Evolutionary conservation across 2,113 vertebrate species (phyloP).

Genomic region (Zosterops pallidus): DNA sequence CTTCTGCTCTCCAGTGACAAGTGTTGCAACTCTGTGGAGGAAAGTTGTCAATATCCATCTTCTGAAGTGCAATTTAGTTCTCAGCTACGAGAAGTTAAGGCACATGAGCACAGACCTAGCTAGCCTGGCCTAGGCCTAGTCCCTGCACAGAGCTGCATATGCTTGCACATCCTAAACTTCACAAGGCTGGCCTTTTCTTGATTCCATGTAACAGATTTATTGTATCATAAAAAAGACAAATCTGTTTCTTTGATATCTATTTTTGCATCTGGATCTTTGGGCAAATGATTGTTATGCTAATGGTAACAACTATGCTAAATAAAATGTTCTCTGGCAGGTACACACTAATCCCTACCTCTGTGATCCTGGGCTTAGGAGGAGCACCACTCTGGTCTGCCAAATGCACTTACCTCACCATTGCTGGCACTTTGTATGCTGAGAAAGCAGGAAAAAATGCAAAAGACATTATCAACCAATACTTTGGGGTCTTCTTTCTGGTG

Average conservation of each 20-base stretch:
- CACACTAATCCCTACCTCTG: constrained; percentile 88
- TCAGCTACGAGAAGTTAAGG: neutral
- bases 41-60: neutral
- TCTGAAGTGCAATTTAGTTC: neutral
- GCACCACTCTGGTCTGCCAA: constrained; percentile 94
- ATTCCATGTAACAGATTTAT: neutral
- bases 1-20: neutral
- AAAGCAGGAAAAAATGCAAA: constrained; percentile 70
- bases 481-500: constrained; percentile 93
- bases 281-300: neutral
- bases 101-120: neutral
- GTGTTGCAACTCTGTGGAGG: neutral
- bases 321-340: constrained; percentile 76
- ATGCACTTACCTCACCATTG: constrained; percentile 88
- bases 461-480: constrained; percentile 89
- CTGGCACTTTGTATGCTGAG: constrained; percentile 75
- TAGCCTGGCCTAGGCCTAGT: neutral
- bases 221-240: neutral
- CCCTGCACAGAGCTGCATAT: neutral
- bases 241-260: neutral
- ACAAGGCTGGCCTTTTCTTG: neutral
- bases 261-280: neutral
- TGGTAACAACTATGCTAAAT: neutral
- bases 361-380: constrained; percentile 90
- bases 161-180: neutral